Evolutionary conservation across 2,888 invertebrate genomes (phyloP).

Genomic region (Temnothorax ravouxi): DNA sequence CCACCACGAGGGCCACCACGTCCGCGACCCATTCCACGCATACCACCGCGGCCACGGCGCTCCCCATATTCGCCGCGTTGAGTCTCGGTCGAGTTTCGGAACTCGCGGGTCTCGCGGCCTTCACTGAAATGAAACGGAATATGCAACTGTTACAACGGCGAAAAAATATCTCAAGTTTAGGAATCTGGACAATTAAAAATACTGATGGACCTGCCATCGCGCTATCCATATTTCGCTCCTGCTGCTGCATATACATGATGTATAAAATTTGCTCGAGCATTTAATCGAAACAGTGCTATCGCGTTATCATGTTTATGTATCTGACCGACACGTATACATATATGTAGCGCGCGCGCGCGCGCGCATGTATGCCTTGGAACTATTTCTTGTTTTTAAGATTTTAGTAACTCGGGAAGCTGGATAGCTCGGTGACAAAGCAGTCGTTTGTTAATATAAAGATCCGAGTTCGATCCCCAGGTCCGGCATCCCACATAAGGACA

Average conservation of each 20-base stretch:
- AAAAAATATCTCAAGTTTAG: background rate
- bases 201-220: background rate
- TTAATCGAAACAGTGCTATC: background rate
- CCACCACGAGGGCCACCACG: constrained; percentile 85
- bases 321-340: background rate
- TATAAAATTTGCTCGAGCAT: background rate
- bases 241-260: background rate
- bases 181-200: background rate
- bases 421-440: background rate
- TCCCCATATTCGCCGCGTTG: constrained; percentile 80
- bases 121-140: constrained; percentile 78
- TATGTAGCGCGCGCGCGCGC: no score
- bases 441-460: background rate
- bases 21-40: constrained; percentile 85
- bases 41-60: constrained; percentile 83
- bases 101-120: constrained; percentile 85
- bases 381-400: background rate
- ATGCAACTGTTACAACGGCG: background rate
- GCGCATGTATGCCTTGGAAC: background rate
- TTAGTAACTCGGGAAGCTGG: background rate
- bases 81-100: constrained; percentile 80
- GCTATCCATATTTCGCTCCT: background rate
- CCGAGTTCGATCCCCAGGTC: background rate
- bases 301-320: background rate
- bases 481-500: background rate